A percentile compares a stretch with the other conserved stretches of the same genome.
Conservation (phyloP, 2,113 vertebrate species). For the Corydoras maculifer region DNA sequence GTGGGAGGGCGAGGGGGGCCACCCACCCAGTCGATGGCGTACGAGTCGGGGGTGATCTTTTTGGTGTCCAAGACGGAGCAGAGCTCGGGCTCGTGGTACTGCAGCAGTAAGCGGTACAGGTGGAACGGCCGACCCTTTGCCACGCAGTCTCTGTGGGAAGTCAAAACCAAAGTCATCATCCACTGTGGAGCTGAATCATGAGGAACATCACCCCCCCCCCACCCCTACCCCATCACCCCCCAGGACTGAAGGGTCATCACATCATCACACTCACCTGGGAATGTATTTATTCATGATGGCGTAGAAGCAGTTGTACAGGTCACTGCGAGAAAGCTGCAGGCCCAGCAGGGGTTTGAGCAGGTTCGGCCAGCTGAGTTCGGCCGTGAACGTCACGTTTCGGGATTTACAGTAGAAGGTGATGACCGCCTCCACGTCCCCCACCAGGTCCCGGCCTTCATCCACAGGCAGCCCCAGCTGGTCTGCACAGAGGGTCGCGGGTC, state of each 20-base stretch:
- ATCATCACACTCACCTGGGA: constrained; percentile 73
- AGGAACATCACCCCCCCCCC: too few relatives aligned
- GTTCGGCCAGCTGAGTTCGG: constrained; percentile 83
- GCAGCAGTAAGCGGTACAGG: constrained; percentile 88
- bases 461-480: constrained; percentile 76
- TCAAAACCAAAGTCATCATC: too few relatives aligned
- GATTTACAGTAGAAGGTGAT: constrained; percentile 99
- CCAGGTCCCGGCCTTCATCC: constrained; percentile 71
- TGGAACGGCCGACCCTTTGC: constrained; percentile 91
- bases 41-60: constrained; percentile 96
- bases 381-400: constrained; percentile 81
- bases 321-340: constrained; percentile 82
- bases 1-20: not conserved
- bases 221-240: too few relatives aligned
- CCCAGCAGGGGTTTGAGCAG: constrained; percentile 85
- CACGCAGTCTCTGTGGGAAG: constrained; percentile 80
- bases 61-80: constrained; percentile 97
- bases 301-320: constrained; percentile 98
- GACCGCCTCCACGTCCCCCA: constrained; percentile 84
- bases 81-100: constrained; percentile 96
- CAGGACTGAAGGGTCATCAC: not conserved
- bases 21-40: constrained; percentile 90
- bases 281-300: constrained; percentile 98
- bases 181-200: too few relatives aligned
- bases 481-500: constrained; percentile 46